Conservation (phyloP, 2,113 vertebrate genomes). For the Struthio camelus region DNA sequence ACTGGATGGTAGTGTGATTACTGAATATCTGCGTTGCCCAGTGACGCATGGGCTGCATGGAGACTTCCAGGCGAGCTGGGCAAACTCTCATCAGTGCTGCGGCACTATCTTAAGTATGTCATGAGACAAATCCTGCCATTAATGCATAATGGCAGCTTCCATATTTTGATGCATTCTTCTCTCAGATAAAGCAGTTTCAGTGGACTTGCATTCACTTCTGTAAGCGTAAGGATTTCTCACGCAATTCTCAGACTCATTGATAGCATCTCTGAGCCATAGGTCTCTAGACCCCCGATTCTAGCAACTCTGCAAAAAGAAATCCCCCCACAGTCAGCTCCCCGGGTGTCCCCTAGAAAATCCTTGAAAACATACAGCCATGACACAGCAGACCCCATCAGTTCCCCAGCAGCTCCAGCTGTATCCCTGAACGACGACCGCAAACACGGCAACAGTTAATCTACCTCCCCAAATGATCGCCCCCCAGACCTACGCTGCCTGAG, state of each 20-base stretch:
- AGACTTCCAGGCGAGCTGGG: background rate
- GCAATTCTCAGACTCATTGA: background rate
- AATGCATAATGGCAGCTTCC: background rate
- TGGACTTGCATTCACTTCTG: background rate
- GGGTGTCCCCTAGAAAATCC: background rate
- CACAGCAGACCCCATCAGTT: background rate
- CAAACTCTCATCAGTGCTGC: background rate
- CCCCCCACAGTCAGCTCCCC: background rate
- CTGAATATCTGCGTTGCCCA: background rate
- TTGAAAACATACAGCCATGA: background rate
- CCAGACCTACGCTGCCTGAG: background rate
- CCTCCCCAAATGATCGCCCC: fast-evolving
- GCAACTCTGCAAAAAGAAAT: background rate
- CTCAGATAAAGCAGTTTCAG: background rate
- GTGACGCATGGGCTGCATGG: background rate
- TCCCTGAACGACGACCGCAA: background rate
- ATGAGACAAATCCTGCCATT: background rate
- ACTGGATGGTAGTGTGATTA: background rate
- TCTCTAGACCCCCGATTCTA: background rate
- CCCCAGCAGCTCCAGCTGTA: background rate
- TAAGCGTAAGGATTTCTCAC: background rate
- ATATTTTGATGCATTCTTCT: background rate
- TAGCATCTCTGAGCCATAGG: background rate
- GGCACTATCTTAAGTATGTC: background rate
- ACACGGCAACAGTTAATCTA: background rate